phyloP scores from a whole-genome alignment of 2,888 invertebrate genomes.

The Elgonia sp. region DNA sequence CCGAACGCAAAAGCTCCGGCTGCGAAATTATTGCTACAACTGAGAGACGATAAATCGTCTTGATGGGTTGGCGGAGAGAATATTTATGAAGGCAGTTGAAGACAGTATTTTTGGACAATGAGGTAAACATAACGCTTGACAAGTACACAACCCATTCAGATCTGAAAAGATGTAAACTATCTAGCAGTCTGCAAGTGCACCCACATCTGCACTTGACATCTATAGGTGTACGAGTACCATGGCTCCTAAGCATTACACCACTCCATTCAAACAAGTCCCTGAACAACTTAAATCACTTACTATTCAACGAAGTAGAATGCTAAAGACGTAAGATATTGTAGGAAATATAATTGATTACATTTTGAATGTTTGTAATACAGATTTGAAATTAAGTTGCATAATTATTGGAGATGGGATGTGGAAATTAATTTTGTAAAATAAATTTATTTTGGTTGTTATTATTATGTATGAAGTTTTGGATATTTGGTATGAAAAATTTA shows the following conservation, averaged over 20 bases:
- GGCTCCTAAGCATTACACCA: constrained; percentile 31
- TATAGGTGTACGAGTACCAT: constrained; percentile 25
- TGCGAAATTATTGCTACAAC: neutral
- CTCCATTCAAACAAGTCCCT: constrained; percentile 20
- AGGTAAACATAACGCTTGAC: constrained; percentile 4
- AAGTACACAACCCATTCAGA: constrained; percentile 10
- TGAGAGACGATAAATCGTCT: neutral
- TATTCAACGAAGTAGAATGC: neutral
- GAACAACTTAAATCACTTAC: constrained; percentile 22
- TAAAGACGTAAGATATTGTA: neutral
- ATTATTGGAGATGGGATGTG: too few species aligned
- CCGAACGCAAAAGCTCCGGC: neutral
- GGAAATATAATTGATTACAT: neutral
- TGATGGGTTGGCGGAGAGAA: neutral
- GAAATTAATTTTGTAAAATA: too few species aligned
- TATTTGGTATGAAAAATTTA: too few species aligned
- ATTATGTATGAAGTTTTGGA: too few species aligned
- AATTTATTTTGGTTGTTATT: too few species aligned
- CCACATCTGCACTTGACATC: constrained; percentile 54
- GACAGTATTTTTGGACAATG: constrained; percentile 34
- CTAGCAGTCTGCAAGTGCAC: constrained; percentile 18
- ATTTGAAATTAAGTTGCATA: too few species aligned
- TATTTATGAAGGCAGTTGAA: constrained; percentile 32
- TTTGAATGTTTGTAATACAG: neutral
- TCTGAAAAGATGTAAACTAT: constrained; percentile 39